Evolutionary conservation across 2,888 invertebrate genomes (phyloP).

Genomic region (Blera fallax): DNA sequence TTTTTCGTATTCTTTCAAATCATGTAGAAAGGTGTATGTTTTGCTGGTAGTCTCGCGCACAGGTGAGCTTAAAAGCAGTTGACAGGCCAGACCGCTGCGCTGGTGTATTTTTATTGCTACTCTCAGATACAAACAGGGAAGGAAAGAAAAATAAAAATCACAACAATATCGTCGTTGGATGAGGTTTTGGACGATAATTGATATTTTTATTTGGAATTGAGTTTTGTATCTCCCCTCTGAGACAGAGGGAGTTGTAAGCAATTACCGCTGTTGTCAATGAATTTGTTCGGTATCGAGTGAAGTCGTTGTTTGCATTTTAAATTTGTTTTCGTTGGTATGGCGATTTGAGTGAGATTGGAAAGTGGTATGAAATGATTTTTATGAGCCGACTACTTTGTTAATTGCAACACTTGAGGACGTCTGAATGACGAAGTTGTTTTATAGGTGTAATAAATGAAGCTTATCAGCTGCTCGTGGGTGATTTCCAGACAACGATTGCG

Average conservation of each 20-base stretch:
- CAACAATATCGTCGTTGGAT: slow-evolving; percentile 24
- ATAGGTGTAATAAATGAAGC: not conserved
- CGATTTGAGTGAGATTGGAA: slow-evolving; percentile 24
- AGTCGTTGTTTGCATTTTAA: slow-evolving; percentile 26
- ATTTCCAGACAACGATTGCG: not conserved
- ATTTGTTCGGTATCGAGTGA: not conserved
- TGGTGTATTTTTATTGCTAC: not conserved
- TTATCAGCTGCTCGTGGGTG: not conserved
- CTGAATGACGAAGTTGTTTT: not conserved
- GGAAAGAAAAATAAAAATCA: slow-evolving; percentile 23
- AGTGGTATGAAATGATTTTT: slow-evolving; percentile 12
- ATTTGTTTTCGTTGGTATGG: slow-evolving; percentile 11
- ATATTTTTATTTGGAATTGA: slow-evolving; percentile 14
- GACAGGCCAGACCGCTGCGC: slow-evolving; percentile 44
- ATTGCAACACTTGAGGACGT: not conserved
- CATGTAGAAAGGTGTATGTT: slow-evolving; percentile 56
- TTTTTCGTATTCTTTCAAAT: slow-evolving; percentile 51
- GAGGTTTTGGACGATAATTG: slow-evolving; percentile 35
- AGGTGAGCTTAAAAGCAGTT: slow-evolving; percentile 53
- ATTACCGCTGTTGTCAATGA: slow-evolving; percentile 29
- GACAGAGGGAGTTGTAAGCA: not conserved
- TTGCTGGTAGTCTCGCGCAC: slow-evolving; percentile 15
- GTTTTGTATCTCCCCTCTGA: not conserved
- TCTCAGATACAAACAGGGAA: not conserved
- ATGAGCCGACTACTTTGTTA: not conserved